Evolutionary conservation across 2,888 invertebrate species (phyloP).

Genomic region (Seira ritae): DNA sequence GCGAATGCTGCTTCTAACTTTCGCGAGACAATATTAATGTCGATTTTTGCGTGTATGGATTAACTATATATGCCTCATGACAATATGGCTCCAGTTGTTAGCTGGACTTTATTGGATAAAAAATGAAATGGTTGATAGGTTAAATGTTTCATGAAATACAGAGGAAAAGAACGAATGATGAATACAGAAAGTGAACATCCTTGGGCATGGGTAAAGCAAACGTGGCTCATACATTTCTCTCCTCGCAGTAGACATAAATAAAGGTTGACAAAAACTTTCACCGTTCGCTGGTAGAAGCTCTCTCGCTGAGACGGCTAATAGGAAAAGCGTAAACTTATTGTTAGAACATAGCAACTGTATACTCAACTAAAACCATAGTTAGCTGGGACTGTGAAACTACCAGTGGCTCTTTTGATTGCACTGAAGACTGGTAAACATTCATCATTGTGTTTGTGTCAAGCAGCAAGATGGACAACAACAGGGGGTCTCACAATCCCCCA

Average conservation of each 20-base stretch:
- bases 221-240: background rate
- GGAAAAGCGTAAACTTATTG: background rate
- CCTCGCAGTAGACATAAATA: background rate
- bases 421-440: too few relatives aligned
- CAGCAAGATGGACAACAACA: too few relatives aligned
- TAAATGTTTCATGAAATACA: slow-evolving; percentile 42
- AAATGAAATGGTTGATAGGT: slow-evolving; percentile 27
- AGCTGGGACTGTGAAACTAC: too few relatives aligned
- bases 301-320: background rate
- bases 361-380: too few relatives aligned
- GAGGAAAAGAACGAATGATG: background rate
- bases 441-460: too few relatives aligned
- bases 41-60: background rate
- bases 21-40: background rate
- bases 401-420: too few relatives aligned
- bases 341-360: background rate
- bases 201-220: background rate
- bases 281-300: background rate
- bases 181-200: background rate
- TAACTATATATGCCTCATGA: slow-evolving; percentile 1
- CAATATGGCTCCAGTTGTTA: background rate
- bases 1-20: background rate
- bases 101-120: background rate
- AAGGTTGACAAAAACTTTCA: slow-evolving; percentile 14
- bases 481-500: too few relatives aligned